These are phyloP conservation scores for Watersipora subatra DNA, from an alignment of 1,140 invertebrate genomes.

Conservation along the genomic window DNA sequence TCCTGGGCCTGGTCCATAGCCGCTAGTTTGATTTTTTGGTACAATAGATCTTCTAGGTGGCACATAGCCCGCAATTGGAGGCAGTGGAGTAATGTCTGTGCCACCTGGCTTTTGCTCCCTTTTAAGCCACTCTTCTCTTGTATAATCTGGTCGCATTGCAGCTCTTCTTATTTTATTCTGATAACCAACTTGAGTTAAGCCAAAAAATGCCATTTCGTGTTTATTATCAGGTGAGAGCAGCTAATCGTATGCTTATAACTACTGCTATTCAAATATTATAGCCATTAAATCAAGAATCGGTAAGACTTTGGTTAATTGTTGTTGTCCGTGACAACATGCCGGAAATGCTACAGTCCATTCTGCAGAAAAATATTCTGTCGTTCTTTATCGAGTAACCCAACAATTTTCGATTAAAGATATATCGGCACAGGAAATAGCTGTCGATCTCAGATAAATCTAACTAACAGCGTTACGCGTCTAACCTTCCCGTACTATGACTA, in stretches of 20 bases:
- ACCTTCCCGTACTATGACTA: no score
- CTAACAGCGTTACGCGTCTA: no score
- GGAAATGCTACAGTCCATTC: not conserved
- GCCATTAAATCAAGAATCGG: not conserved
- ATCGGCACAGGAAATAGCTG: no score
- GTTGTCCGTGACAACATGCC: not conserved
- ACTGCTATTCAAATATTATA: not conserved
- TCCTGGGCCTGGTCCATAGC: slow-evolving; percentile 28
- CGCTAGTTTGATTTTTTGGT: slow-evolving; percentile 25
- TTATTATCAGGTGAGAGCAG: not conserved
- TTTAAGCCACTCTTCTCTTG: slow-evolving; percentile 22
- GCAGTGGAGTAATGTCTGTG: slow-evolving; percentile 4
- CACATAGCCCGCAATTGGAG: not conserved
- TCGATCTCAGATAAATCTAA: no score
- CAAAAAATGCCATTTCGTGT: slow-evolving; percentile 32
- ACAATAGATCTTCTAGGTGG: slow-evolving; percentile 18
- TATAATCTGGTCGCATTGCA: slow-evolving; percentile 20
- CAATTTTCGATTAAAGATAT: no score
- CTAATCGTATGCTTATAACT: not conserved
- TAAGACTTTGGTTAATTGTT: not conserved
- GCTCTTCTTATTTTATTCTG: slow-evolving; percentile 30
- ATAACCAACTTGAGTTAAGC: slow-evolving; percentile 31
- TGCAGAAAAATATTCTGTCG: no score
- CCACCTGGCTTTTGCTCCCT: not conserved
- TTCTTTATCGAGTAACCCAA: no score